Evolutionary conservation across 2,888 invertebrate species (phyloP), one percentile per base, ranked within the genome.

Genomic region (Hipparchia sbordonii): DNA sequence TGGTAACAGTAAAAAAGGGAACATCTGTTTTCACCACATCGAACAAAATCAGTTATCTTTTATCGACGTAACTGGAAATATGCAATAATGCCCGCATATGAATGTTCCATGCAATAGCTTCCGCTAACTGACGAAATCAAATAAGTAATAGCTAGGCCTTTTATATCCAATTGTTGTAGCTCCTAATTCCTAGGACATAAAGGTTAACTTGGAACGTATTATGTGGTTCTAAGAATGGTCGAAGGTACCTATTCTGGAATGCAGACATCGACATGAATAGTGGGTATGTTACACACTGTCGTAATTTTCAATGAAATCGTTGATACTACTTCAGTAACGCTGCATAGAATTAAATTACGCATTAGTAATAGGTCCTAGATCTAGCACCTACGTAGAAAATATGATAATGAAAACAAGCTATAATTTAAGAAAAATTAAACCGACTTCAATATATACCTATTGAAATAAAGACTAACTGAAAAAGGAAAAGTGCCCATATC

Each of bases 51-150:
- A 67, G 56, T 74, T 75, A 77, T 77, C 74, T 77, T 74, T 75
- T 74, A 77, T 76, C 72, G 70, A 71, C 72, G 69, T 75, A 74
- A 77, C 75, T 77, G 78, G 77, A 80, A 78, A 78, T 75, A 72
- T 72, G 81, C 80, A 81, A 80, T 77, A 77, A 75, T 77, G 78
- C 75, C 72, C 75, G 77, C 75, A 76, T 78, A 77, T 78, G 71
- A 71, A 74, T 67, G 77, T 74, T 70, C 77, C 76, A 78, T 76
- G 82, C 82, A 81, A 80, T 77, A 76, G 77, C 79, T 82, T 82
- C 82, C 81, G 79, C 76, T 77, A 74, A 74, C 79, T 82, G 82
- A 81, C 81, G 82, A 82, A 82, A 82, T 79, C 79, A 79, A 79
- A 80, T 79, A 79, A 79, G 79, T 79, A 81, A 80, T 79, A 77